phyloP scores from a whole-genome alignment of 2,797 vertebrate genomes.

The Sebastes hubbsi region DNA sequence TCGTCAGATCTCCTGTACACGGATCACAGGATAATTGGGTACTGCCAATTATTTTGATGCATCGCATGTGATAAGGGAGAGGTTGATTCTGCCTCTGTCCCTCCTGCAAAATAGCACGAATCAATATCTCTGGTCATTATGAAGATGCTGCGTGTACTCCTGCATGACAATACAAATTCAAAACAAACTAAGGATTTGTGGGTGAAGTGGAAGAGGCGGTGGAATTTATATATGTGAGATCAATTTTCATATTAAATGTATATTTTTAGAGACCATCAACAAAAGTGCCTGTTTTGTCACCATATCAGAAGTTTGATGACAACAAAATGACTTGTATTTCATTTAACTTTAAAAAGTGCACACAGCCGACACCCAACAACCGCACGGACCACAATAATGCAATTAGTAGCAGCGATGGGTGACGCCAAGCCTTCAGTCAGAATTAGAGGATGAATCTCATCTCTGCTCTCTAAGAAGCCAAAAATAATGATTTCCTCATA shows the following conservation, averaged over 20 bases:
- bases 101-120: constrained; percentile 45
- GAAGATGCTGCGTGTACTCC: constrained; percentile 23
- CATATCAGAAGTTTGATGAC: constrained; percentile 26
- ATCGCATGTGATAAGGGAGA: constrained; percentile 61
- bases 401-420: constrained; percentile 48
- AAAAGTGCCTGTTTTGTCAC: constrained; percentile 6
- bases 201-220: neutral
- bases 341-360: constrained; percentile 30
- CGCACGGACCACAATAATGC: constrained; percentile 43
- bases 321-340: constrained; percentile 30
- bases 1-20: constrained; percentile 65
- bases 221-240: neutral
- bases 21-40: constrained; percentile 75
- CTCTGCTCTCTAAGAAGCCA: constrained; percentile 12
- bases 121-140: constrained; percentile 59
- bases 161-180: constrained; percentile 19
- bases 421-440: constrained; percentile 57
- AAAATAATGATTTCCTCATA: constrained; percentile 37
- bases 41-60: constrained; percentile 77
- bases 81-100: constrained; percentile 44
- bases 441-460: constrained; percentile 61
- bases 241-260: neutral
- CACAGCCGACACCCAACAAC: constrained; percentile 10
- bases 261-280: constrained; percentile 25
- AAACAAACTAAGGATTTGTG: constrained; percentile 8